These are phyloP conservation scores for sheep (Ovis aries) DNA, from an alignment of 2,113 vertebrate genomes.

Conservation along the genomic window DNA sequence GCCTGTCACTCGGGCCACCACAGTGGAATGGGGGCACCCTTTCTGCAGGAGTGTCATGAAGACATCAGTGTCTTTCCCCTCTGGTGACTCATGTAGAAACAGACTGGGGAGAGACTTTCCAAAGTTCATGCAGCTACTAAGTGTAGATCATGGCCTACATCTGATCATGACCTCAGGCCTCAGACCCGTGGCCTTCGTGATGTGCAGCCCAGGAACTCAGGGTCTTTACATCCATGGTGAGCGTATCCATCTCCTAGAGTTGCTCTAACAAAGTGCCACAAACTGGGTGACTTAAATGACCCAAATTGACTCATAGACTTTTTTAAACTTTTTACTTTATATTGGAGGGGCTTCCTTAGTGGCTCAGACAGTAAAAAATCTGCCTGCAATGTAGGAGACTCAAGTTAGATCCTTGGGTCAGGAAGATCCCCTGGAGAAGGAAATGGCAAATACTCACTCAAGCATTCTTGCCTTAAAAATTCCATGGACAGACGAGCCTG, in stretches of 20 bases:
- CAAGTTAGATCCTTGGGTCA: background rate
- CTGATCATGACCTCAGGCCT: background rate
- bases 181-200: background rate
- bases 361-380: background rate
- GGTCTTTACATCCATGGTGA: background rate
- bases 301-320: background rate
- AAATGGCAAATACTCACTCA: background rate
- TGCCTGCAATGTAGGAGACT: background rate
- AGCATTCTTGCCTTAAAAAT: background rate
- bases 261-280: background rate
- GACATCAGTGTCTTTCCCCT: accelerated
- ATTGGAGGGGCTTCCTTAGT: background rate
- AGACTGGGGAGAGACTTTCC: background rate
- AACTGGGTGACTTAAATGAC: background rate
- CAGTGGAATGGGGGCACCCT: accelerated
- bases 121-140: background rate
- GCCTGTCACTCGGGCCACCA: accelerated
- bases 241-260: background rate
- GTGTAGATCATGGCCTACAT: background rate
- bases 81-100: background rate
- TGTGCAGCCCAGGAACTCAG: accelerated
- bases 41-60: background rate
- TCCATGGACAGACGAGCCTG: background rate
- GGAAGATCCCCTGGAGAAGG: background rate
- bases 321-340: background rate